A percentile compares a stretch with the other conserved stretches of the same genome.
Conservation (phyloP, 2,797 vertebrate species). For the Hydrocynus forskahlii region DNA sequence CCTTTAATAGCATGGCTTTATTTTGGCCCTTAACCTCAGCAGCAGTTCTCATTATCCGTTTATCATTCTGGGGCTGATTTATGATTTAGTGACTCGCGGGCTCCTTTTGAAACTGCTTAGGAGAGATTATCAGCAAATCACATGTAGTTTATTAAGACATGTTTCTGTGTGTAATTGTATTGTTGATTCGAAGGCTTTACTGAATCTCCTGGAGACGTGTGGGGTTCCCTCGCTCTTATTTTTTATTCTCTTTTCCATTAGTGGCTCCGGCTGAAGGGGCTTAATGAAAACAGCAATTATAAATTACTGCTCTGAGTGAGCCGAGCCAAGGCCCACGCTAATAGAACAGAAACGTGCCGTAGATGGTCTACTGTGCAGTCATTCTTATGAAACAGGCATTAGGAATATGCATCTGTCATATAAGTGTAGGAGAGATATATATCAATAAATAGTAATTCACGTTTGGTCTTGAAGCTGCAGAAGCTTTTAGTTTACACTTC, state of each 20-base stretch:
- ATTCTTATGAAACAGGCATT: not conserved
- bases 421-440: not conserved
- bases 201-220: slow-evolving; percentile 1
- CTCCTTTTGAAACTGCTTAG: too few species aligned
- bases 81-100: too few species aligned
- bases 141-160: too few species aligned
- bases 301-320: slow-evolving; percentile 21
- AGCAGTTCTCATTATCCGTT: too few species aligned
- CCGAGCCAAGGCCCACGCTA: not conserved
- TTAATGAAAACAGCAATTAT: slow-evolving; percentile 50
- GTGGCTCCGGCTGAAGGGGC: slow-evolving; percentile 3
- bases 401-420: not conserved
- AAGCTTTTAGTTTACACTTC: slow-evolving; percentile 1
- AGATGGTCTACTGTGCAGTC: not conserved
- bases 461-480: slow-evolving; percentile 19
- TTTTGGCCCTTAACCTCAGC: too few species aligned
- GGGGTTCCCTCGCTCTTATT: slow-evolving; percentile 8
- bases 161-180: not conserved
- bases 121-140: too few species aligned
- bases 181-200: not conserved
- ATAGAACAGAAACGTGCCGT: not conserved
- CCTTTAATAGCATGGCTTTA: too few species aligned
- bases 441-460: slow-evolving; percentile 38
- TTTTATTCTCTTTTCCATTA: not conserved
- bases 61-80: too few species aligned